These are phyloP conservation scores for Noctua comes DNA, from an alignment of 2,888 invertebrate genomes.

Conservation along the genomic window DNA sequence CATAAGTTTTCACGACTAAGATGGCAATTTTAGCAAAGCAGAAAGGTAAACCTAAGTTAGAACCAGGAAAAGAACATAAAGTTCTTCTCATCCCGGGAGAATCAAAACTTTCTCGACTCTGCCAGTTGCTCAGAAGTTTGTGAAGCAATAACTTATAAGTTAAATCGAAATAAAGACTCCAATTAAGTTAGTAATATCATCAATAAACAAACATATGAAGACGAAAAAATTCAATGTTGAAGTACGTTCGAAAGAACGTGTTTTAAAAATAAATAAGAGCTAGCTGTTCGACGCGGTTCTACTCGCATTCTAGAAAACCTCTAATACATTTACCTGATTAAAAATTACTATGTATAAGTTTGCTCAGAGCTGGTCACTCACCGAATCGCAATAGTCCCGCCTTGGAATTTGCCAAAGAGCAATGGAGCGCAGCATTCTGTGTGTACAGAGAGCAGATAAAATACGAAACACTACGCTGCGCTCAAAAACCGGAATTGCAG, in stretches of 20 bases:
- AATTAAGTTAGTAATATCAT: neutral
- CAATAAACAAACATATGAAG: neutral
- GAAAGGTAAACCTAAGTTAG: constrained; percentile 4
- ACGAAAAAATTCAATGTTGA: neutral
- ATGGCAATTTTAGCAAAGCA: neutral
- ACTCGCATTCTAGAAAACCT: neutral
- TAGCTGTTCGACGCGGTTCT: neutral
- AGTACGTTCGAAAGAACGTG: neutral
- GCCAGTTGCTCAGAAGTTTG: constrained; percentile 19
- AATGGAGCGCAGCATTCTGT: no score
- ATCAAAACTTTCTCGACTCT: constrained; percentile 13
- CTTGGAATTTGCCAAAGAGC: no score
- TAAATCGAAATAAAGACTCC: constrained; percentile 4
- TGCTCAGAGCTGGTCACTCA: no score
- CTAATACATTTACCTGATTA: neutral
- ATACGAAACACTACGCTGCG: no score
- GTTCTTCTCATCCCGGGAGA: constrained; percentile 20
- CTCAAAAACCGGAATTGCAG: no score
- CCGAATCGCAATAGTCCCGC: no score
- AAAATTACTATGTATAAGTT: neutral
- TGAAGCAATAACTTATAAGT: constrained; percentile 21
- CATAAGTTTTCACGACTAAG: neutral
- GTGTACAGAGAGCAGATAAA: no score
- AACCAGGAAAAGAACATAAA: constrained; percentile 12
- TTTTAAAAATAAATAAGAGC: neutral